phyloP scores from a whole-genome alignment of 2,888 invertebrate genomes.

The Rutpela maculata region DNA sequence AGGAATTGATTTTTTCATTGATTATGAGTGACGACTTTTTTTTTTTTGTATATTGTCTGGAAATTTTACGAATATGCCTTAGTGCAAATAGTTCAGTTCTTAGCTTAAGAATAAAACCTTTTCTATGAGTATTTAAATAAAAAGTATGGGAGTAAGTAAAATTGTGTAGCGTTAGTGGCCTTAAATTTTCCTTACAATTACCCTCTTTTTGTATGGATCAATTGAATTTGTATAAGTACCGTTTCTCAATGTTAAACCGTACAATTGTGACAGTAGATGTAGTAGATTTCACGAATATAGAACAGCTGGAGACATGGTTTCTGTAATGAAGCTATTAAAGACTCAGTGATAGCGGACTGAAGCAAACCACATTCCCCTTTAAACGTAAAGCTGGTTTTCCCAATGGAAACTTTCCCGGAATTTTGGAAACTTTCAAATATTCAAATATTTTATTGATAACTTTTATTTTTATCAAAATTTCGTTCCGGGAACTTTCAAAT shows the following conservation, averaged over 20 bases:
- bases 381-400: too few relatives aligned
- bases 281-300: too few relatives aligned
- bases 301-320: too few relatives aligned
- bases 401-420: too few relatives aligned
- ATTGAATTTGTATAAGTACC: not conserved
- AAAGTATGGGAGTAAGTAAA: not conserved
- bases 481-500: too few relatives aligned
- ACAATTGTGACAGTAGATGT: not conserved
- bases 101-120: not conserved
- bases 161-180: conserved; percentile 1
- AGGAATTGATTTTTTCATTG: conserved; percentile 22
- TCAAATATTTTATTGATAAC: too few relatives aligned
- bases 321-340: too few relatives aligned
- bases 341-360: too few relatives aligned
- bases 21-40: not conserved
- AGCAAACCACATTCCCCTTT: too few relatives aligned
- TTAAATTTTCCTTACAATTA: not conserved
- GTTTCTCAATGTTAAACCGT: not conserved
- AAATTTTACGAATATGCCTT: not conserved
- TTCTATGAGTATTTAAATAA: not conserved
- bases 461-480: too few relatives aligned
- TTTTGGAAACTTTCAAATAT: too few relatives aligned
- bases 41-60: conserved; percentile 4
- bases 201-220: not conserved
- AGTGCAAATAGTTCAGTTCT: not conserved